A percentile compares a stretch with the other conserved stretches of the same genome.
phyloP scores from a whole-genome alignment of 2,888 invertebrate species.

The Callosobruchus maculatus region DNA sequence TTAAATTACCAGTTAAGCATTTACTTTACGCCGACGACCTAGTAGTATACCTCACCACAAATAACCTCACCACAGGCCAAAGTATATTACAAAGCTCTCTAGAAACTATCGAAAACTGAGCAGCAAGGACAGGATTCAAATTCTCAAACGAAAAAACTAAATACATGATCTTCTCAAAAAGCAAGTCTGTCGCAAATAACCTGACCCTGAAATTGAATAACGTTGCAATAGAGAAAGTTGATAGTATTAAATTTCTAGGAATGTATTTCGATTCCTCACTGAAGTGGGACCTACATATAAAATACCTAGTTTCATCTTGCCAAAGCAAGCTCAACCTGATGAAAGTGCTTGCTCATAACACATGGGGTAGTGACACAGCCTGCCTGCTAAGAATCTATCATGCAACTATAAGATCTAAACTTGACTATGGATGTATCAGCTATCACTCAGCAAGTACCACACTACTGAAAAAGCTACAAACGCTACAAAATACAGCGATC shows the following conservation, averaged over 20 bases:
- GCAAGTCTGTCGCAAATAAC: background rate
- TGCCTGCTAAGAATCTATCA: background rate
- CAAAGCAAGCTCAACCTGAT: background rate
- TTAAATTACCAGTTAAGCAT: background rate
- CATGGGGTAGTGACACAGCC: background rate
- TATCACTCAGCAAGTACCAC: slow-evolving; percentile 2
- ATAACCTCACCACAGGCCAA: background rate
- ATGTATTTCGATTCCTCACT: background rate
- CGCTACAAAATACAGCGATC: slow-evolving; percentile 1
- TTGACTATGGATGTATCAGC: slow-evolving; percentile 1
- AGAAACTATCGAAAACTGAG: background rate
- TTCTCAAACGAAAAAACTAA: background rate
- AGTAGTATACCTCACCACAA: background rate
- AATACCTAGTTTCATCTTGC: background rate
- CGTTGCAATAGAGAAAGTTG: background rate
- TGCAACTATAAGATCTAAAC: background rate
- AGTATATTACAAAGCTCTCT: background rate
- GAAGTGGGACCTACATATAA: slow-evolving; percentile 1
- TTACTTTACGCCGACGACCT: slow-evolving; percentile 6
- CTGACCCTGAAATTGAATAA: background rate
- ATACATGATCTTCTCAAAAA: background rate
- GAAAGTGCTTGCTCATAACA: background rate
- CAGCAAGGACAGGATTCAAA: background rate
- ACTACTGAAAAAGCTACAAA: slow-evolving; percentile 3
- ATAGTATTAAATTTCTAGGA: background rate